A percentile compares a stretch with the other conserved stretches of the same genome.
Evolutionary conservation across 2,888 invertebrate genomes (phyloP).

Genomic region (Hypselothyrea guttata): DNA sequence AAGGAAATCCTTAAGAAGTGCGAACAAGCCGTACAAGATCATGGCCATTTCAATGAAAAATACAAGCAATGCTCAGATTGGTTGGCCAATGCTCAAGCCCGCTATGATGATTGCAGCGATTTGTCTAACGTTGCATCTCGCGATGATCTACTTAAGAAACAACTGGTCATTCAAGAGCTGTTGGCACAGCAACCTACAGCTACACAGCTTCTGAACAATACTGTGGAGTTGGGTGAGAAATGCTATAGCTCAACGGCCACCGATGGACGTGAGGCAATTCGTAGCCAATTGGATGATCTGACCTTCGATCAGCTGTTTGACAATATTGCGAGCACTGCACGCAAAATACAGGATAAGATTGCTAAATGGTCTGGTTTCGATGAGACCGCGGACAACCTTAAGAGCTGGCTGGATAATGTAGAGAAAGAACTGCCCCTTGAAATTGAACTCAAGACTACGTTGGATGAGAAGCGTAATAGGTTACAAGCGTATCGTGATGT

Average conservation of each 20-base stretch:
- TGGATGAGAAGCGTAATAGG: conserved; percentile 95
- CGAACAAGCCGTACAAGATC: conserved; percentile 92
- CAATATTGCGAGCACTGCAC: conserved; percentile 88
- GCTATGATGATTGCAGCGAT: conserved; percentile 87
- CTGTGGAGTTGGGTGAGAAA: conserved; percentile 94
- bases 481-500: conserved; percentile 91
- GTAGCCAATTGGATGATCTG: conserved; percentile 91
- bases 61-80: conserved; percentile 92
- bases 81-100: conserved; percentile 89
- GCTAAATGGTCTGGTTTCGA: conserved; percentile 95
- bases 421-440: conserved; percentile 90
- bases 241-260: conserved; percentile 92
- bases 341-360: conserved; percentile 91
- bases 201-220: conserved; percentile 89
- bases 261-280: conserved; percentile 93
- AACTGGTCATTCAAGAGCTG: conserved; percentile 88
- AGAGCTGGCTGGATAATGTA: conserved; percentile 89
- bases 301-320: conserved; percentile 92
- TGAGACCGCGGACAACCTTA: conserved; percentile 90
- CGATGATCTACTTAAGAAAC: conserved; percentile 87
- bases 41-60: conserved; percentile 90
- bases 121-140: conserved; percentile 86
- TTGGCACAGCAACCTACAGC: conserved; percentile 89
- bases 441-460: conserved; percentile 90
- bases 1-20: conserved; percentile 96